Conservation (phyloP, 2,888 invertebrate genomes). For the Oasisia sp. region DNA sequence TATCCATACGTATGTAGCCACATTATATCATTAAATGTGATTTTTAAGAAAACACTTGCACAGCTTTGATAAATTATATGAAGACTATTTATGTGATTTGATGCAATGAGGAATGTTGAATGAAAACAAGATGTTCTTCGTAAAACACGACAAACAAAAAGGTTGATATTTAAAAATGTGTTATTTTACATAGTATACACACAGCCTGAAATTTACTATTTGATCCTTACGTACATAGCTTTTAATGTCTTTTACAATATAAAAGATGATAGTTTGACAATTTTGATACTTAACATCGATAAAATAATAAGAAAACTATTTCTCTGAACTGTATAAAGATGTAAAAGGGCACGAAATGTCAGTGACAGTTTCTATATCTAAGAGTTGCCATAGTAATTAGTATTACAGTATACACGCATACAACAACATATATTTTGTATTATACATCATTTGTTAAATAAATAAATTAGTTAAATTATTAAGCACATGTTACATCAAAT, state of each 20-base stretch:
- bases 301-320: neutral
- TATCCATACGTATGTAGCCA: too few relatives aligned
- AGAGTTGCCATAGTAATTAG: neutral
- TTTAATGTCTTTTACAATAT: neutral
- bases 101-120: too few relatives aligned
- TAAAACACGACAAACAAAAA: too few relatives aligned
- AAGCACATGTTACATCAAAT: neutral
- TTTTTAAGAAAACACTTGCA: too few relatives aligned
- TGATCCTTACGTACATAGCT: neutral
- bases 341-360: neutral
- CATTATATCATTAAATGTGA: too few relatives aligned
- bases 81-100: too few relatives aligned
- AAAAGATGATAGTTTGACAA: neutral
- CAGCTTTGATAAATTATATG: too few relatives aligned
- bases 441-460: neutral
- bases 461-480: neutral
- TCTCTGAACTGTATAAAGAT: neutral
- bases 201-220: neutral
- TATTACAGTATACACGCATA: neutral
- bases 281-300: neutral
- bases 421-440: neutral
- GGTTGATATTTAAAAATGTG: too few relatives aligned
- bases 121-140: too few relatives aligned
- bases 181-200: neutral
- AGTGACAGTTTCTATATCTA: neutral